Evolutionary conservation across 1,140 invertebrate species (phyloP), one percentile per base, ranked within the genome.

Genomic region (Lucilia cuprina): DNA sequence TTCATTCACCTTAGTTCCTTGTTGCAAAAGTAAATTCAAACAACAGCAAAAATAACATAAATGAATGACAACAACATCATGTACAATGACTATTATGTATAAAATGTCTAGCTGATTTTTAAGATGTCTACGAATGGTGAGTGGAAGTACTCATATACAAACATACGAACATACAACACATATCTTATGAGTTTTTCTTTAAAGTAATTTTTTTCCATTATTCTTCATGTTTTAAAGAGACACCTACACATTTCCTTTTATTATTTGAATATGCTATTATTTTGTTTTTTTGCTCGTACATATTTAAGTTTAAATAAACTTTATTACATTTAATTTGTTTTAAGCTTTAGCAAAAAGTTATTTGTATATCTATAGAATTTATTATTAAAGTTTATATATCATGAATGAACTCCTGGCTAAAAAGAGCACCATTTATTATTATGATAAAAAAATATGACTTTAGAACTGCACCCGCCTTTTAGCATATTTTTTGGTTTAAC

Each of bases 391-490:
- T 41, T 41, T 41, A 41, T 41, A 10, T 41, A 8, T 41, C 41
- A 8, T 41, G 41, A 30, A 30, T 30, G 3, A 30, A 30, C 25
- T 41, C 41, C 41, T 41, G 41, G 5, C 5, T 7, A 41, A 41
- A 41, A 41, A 41, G 41, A 41, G 2, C 41, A 41, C 41, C 41
- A 41, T 41, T 41, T 41, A 41, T 41, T 8, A 41, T 10, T 41
- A 30, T 30, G 25, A 25, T 74, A 2, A 0, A n/a, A 21, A 74
- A 74, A 74, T 34, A 41, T 41, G 41, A 41, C 7, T 41, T 41
- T 41, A 34, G 17, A 34, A 74, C 21, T 74, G 74, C 74, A 74
- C 74, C 74, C 74, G 74, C 74, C 25, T 74, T 74, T 74, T 74
- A 74, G 74, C 74, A 74, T 74, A 30, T 74, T 74, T 74, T 30